These are phyloP conservation scores for Lordiphosa mommai DNA, from an alignment of 1,140 invertebrate genomes.

Conservation along the genomic window DNA sequence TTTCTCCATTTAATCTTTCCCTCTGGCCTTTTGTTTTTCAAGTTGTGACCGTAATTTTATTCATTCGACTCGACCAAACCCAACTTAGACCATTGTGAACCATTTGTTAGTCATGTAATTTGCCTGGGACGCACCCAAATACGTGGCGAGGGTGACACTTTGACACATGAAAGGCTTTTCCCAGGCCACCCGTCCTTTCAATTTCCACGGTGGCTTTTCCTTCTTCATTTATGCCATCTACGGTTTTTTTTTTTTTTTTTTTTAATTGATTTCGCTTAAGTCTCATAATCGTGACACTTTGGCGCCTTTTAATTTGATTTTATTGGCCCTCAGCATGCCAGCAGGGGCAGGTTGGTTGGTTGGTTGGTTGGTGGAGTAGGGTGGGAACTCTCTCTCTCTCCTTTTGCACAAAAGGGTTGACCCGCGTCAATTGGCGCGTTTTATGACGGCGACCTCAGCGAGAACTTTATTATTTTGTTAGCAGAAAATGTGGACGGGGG, in stretches of 20 bases:
- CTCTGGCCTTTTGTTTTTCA: not conserved
- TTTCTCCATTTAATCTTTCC: not conserved
- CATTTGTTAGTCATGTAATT: conserved; percentile 63
- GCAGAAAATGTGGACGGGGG: too few species aligned
- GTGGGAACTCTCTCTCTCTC: not conserved
- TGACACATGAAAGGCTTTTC: conserved; percentile 52
- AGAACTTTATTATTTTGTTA: conserved; percentile 64
- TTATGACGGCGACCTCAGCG: conserved; percentile 56
- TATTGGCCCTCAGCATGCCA: conserved; percentile 70
- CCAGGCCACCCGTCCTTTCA: conserved; percentile 1
- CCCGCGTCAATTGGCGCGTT: conserved; percentile 68
- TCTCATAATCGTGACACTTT: conserved; percentile 76
- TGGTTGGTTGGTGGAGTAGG: not conserved
- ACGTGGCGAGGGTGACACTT: conserved; percentile 26
- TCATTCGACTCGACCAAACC: not conserved
- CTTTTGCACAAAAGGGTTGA: conserved; percentile 29
- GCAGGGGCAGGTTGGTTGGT: not conserved
- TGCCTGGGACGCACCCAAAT: conserved; percentile 46
- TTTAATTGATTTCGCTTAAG: conserved; percentile 77
- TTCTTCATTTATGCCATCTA: conserved; percentile 17
- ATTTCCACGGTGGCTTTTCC: conserved; percentile 13
- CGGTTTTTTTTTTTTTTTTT: conserved; percentile 12
- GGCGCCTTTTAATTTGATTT: conserved; percentile 77
- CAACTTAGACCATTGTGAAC: conserved; percentile 6
- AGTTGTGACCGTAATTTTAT: too few species aligned